These are phyloP conservation scores for Hirtodrosophila alboralis DNA, from an alignment of 2,888 invertebrate species.

Conservation along the genomic window DNA sequence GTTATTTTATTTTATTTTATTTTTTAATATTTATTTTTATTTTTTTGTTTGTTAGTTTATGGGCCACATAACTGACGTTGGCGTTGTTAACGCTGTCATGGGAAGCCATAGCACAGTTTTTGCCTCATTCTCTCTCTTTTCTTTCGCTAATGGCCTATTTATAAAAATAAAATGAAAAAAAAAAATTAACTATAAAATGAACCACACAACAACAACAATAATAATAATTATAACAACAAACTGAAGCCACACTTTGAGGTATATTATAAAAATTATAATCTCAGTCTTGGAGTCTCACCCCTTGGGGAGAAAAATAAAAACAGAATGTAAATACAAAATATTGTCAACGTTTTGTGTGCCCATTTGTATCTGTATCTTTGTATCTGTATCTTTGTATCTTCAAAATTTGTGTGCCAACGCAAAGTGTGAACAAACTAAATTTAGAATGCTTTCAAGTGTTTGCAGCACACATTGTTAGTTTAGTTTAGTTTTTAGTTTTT, in stretches of 20 bases:
- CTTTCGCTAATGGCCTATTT: slow-evolving; percentile 58
- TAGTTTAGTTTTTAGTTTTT: slow-evolving; percentile 15
- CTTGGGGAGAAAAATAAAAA: slow-evolving; percentile 3
- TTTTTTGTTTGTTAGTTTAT: slow-evolving; percentile 45
- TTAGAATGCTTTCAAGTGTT: slow-evolving; percentile 70
- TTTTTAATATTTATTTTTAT: slow-evolving; percentile 25
- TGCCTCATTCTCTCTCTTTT: background rate
- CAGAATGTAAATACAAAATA: background rate
- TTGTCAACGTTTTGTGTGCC: slow-evolving; percentile 59
- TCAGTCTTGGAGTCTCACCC: slow-evolving; percentile 12
- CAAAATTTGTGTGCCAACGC: slow-evolving; percentile 62
- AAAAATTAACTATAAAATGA: slow-evolving; percentile 30
- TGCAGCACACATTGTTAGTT: slow-evolving; percentile 27
- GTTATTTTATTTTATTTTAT: slow-evolving; percentile 31
- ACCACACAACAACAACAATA: too few species aligned
- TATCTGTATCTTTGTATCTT: slow-evolving; percentile 22
- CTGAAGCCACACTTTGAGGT: slow-evolving; percentile 21
- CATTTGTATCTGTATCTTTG: slow-evolving; percentile 32
- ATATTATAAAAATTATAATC: background rate
- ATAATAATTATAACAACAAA: background rate
- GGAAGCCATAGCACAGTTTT: slow-evolving; percentile 53
- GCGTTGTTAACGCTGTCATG: slow-evolving; percentile 40
- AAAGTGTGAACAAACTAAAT: slow-evolving; percentile 74
- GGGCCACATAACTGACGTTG: slow-evolving; percentile 73
- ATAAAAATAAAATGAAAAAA: slow-evolving; percentile 18